These are phyloP conservation scores for Protobothrops flavoviridis DNA, from an alignment of 2,113 vertebrate species.

Conservation along the genomic window DNA sequence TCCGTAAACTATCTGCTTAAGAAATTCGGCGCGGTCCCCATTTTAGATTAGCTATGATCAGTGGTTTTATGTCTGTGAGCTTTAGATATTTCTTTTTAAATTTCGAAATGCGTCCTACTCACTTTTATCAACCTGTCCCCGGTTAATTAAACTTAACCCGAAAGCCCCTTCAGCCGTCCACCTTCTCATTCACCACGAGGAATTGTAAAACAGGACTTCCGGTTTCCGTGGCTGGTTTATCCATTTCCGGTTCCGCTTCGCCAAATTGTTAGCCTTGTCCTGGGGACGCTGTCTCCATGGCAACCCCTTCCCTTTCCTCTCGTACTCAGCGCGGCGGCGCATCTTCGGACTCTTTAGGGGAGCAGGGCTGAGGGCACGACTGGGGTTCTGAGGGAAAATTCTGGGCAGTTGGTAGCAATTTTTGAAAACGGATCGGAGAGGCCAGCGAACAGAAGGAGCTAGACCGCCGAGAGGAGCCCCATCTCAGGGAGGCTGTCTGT, in stretches of 20 bases:
- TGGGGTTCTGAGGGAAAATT: not conserved
- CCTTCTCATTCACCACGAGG: not conserved
- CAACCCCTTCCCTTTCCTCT: not conserved
- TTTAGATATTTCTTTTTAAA: not conserved
- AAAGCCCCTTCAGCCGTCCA: rapidly evolving
- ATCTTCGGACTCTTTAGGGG: not conserved
- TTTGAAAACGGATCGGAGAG: not conserved
- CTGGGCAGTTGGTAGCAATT: not conserved
- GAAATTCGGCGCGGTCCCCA: not conserved
- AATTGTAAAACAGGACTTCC: conserved; percentile 19
- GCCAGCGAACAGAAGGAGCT: not conserved
- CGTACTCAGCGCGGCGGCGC: not conserved
- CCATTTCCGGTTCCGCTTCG: conserved; percentile 23
- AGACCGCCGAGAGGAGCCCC: not conserved
- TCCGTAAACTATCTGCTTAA: not conserved
- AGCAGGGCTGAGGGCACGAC: not conserved
- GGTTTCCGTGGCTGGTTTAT: not conserved
- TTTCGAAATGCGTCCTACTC: not conserved
- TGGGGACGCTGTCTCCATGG: conserved; percentile 22
- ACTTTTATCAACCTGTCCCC: not conserved
- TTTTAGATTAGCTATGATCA: not conserved
- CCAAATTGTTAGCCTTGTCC: not conserved
- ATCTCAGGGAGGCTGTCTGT: not conserved
- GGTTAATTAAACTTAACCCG: not conserved
- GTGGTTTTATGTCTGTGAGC: not conserved